Evolutionary conservation across 2,888 invertebrate species (phyloP).

Genomic region (Tortrix viridana): DNA sequence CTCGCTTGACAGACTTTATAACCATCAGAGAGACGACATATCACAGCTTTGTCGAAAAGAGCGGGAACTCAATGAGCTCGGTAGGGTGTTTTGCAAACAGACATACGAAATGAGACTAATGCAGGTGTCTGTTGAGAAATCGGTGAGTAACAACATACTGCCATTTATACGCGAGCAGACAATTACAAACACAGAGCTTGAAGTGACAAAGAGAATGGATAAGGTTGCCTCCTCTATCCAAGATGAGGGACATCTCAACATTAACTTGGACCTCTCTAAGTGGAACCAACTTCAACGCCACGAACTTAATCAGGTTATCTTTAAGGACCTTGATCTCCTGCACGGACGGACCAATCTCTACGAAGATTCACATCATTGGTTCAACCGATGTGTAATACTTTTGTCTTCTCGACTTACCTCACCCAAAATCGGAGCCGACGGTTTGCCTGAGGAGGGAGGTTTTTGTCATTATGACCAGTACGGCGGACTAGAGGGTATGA

Average conservation of each 20-base stretch:
- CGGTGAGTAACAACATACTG: neutral
- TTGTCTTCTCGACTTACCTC: neutral
- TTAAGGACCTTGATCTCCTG: neutral
- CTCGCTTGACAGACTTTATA: too few relatives aligned
- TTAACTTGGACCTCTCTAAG: too few relatives aligned
- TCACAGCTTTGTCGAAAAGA: constrained; percentile 23
- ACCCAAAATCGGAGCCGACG: too few relatives aligned
- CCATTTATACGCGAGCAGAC: too few relatives aligned
- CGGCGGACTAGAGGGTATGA: too few relatives aligned
- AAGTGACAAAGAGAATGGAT: too few relatives aligned
- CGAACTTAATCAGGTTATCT: neutral
- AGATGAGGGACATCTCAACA: too few relatives aligned
- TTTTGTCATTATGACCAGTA: too few relatives aligned
- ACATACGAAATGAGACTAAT: neutral
- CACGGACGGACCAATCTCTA: neutral
- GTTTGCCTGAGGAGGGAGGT: too few relatives aligned
- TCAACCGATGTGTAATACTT: neutral
- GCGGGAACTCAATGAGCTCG: constrained; percentile 7
- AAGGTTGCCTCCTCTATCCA: too few relatives aligned
- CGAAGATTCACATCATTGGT: neutral
- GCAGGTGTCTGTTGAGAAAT: neutral
- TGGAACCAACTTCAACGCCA: neutral
- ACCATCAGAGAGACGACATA: constrained; percentile 18
- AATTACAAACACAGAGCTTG: too few relatives aligned
- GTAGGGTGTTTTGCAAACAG: constrained; percentile 11